Base-by-base conservation (phyloP, 2,888 invertebrate species). In the Apotomis capreana region DNA sequence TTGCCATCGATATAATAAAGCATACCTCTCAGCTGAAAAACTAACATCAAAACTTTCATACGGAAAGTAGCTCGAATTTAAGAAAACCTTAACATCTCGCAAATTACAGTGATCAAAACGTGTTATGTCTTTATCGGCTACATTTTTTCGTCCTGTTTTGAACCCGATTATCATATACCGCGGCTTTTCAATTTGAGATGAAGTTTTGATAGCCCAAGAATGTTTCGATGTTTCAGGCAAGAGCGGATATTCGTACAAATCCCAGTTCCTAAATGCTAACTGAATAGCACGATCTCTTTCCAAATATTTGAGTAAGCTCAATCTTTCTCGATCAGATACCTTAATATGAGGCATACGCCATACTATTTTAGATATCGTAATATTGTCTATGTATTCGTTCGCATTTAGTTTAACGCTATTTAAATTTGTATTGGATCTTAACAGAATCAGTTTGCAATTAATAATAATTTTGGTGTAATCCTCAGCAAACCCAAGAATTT, bases 141-240 rank as follows among this genome's bases (percentile, higher is more conserved):
- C 12, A 49, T 49, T 49, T 49, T 61, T 61, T 61, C 61, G 46
- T 4, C 26, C 12, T 2, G 61, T 15, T 61, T 64, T 52, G 37
- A 68, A 63, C 9, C 62, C 76, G 4, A 74, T 44, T 26, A 87
- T 81, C 44, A 87, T 64, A 74, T 76, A 87, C 69, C 84, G 75
- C 4, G 86, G 86, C 78, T 83, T 84, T 75, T 86, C 85, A 62
- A 85, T 70, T 73, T 81, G 79, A n/a, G 78, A 79, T 6, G 81
- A 76, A 46, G 84, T 83, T 77, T 81, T 82, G 10, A 83, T 77
- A 46, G 79, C 74, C 85, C 84, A 83, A 51, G 80, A 76, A 64
- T 83, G 77, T 73, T 82, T 78, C 63, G 74, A 74, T 57, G 82
- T 82, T 70, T 71, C 75, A 8, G 81, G 84, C 70, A 87, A 70